Percentiles rank a stretch among this genome's conserved stretches.
Conservation (phyloP, 2,113 vertebrate species). For the Burhinus bistriatus region DNA sequence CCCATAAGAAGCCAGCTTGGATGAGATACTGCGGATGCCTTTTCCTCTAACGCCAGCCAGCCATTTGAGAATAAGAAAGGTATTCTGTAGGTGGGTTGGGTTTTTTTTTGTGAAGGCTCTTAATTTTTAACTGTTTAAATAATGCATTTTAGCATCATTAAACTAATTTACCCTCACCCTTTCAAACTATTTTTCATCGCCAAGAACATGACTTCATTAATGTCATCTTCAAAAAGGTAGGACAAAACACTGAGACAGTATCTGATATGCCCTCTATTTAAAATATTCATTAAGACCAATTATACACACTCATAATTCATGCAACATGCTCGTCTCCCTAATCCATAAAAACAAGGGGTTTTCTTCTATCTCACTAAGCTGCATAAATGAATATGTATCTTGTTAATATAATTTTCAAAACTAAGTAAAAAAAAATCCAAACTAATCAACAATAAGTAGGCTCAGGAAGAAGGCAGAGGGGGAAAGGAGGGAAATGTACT, state of each 20-base stretch:
- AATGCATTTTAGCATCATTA: conserved; percentile 14
- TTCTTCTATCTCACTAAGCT: background rate
- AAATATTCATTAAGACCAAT: conserved; percentile 51
- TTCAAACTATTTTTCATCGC: background rate
- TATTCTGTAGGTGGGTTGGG: background rate
- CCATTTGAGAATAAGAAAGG: background rate
- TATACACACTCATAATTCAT: conserved; percentile 5
- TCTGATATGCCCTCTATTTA: background rate
- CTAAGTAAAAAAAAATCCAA: background rate
- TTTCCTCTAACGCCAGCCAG: background rate
- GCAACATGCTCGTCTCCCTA: background rate
- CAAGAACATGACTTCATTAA: background rate
- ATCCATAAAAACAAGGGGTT: background rate
- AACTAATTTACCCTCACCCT: conserved; percentile 11
- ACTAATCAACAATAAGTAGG: background rate
- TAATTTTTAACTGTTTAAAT: background rate
- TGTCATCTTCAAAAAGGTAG: background rate
- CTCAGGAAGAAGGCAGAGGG: background rate
- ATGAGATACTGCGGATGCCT: background rate
- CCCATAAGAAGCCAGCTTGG: background rate
- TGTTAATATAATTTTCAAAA: background rate
- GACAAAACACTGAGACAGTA: background rate
- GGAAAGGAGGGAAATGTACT: background rate
- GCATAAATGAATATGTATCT: background rate
- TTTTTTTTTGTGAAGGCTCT: background rate